phyloP scores from a whole-genome alignment of 2,888 invertebrate species.

The Strigamia transsilvanica region DNA sequence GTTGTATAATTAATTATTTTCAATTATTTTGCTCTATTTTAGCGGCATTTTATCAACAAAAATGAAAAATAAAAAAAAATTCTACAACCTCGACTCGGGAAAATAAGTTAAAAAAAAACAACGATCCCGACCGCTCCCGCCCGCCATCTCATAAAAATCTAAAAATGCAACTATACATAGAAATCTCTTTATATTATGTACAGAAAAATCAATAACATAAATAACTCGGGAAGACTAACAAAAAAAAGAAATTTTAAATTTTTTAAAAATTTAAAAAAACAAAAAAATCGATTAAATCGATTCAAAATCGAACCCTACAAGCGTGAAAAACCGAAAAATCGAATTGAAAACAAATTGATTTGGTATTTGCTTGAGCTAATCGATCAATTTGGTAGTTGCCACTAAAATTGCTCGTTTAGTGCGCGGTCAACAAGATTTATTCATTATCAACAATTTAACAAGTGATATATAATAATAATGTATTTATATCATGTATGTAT shows the following conservation, averaged over 20 bases:
- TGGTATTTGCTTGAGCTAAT: background rate
- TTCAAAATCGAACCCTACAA: background rate
- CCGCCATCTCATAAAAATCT: slow-evolving; percentile 2
- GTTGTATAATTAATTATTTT: background rate
- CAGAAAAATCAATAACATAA: slow-evolving; percentile 4
- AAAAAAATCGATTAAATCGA: background rate
- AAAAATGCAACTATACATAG: slow-evolving; percentile 34
- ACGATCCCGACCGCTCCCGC: background rate
- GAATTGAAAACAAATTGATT: background rate
- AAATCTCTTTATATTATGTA: slow-evolving; percentile 10
- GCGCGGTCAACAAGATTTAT: slow-evolving; percentile 51
- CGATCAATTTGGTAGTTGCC: slow-evolving; percentile 7
- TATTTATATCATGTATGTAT: slow-evolving; percentile 50
- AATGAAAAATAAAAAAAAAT: too few species aligned
- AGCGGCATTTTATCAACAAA: background rate
- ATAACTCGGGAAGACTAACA: slow-evolving; percentile 19
- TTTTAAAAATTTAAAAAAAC: too few species aligned
- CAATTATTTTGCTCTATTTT: background rate
- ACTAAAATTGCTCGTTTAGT: slow-evolving; percentile 29
- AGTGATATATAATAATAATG: slow-evolving; percentile 50
- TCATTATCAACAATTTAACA: slow-evolving; percentile 54
- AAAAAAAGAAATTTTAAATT: too few species aligned
- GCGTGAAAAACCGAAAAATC: background rate
- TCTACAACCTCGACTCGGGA: background rate
- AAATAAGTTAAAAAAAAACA: background rate